Evolutionary conservation across 2,888 invertebrate genomes (phyloP), one percentile per base, ranked within the genome.

Genomic region (Rhagium mordax): DNA sequence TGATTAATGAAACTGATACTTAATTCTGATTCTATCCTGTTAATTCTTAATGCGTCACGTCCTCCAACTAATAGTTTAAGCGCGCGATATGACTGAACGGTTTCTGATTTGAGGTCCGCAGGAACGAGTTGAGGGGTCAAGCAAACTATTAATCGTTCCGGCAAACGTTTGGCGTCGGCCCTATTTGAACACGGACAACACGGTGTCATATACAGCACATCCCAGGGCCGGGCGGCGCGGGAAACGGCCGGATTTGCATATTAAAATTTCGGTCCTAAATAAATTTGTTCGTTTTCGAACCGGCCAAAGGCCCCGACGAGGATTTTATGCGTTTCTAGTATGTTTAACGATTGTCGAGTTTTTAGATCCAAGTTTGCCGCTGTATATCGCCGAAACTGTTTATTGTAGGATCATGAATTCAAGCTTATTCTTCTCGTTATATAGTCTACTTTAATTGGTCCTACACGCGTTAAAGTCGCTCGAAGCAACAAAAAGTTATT

Each of bases 41-140:
- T 86, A 85, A 86, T 86, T 86, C 85, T 84, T 86, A 85, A 85
- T 84, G 84, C 85, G 85, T 85, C 86, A 85, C 85, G 84, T 85
- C 84, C 74, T 83, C 80, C 81, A 81, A 78, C 81, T 79, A 80
- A 79, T 81, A 81, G 82, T 81, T 82, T 78, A 68, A 71, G 74
- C 55, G 57, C 41, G 20, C 57, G 24, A 16, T 27, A 70, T 70
- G 61, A 70, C 55, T 66, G 60, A 61, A 72, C 60, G 60, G 60
- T 27, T 66, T n/a, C 33, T 20, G 66, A 67, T 67, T 47, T 53
- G 67, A 67, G 57, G 64, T 70, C 64, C 55, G 64, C 70, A 48
- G 20, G 48, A 60, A 51, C 24, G 6, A 67, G 61, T 41, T 59
- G 65, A 49, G 65, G 60, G 53, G 68, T 70, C 51, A 62, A 55